Percentiles rank a stretch among this genome's conserved stretches.
Evolutionary conservation across 2,113 vertebrate genomes (phyloP).

Genomic region (Rhea pennata): DNA sequence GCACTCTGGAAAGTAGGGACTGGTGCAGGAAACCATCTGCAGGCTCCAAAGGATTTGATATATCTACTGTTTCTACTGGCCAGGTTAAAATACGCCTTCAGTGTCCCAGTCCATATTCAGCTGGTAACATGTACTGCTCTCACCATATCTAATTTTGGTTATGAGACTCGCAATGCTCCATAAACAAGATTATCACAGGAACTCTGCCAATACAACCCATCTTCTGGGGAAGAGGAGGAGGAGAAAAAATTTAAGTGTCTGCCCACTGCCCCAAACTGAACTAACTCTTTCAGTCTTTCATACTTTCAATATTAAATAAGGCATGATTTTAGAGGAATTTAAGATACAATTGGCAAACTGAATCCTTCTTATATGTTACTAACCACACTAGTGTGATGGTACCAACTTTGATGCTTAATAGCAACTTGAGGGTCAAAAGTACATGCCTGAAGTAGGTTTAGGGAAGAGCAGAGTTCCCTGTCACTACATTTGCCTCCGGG

Average conservation of each 20-base stretch:
- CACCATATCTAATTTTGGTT: not conserved
- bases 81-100: not conserved
- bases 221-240: not conserved
- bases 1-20: not conserved
- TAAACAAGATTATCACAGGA: not conserved
- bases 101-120: not conserved
- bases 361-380: not conserved
- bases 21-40: not conserved
- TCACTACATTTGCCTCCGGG: not conserved
- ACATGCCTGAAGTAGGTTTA: not conserved
- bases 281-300: not conserved
- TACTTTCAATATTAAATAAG: not conserved
- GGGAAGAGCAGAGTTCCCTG: not conserved
- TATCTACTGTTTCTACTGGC: not conserved
- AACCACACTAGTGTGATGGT: not conserved
- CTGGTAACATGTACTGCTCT: not conserved
- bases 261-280: not conserved
- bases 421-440: not conserved
- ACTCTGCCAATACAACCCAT: not conserved
- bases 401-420: not conserved
- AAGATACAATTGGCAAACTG: not conserved
- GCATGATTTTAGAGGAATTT: not conserved
- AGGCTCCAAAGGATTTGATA: not conserved
- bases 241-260: no score
- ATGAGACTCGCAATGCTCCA: not conserved